These are phyloP conservation scores for Callopanchax toddi DNA, from an alignment of 2,113 vertebrate genomes.

Conservation along the genomic window DNA sequence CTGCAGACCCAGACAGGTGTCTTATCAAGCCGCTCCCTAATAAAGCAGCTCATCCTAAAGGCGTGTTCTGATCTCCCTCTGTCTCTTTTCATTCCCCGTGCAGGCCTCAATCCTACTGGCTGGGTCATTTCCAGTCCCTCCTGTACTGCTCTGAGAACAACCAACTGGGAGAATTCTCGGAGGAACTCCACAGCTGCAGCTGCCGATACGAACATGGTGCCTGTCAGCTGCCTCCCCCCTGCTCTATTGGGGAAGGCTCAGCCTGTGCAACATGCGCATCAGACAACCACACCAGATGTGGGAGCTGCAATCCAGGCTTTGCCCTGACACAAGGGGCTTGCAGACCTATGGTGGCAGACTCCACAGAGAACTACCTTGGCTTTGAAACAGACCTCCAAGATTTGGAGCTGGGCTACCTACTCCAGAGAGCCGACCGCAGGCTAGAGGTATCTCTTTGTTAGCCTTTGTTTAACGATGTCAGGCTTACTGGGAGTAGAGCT, in stretches of 20 bases:
- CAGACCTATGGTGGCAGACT: conserved; percentile 92
- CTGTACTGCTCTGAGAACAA: conserved; percentile 97
- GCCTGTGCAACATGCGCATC: conserved; percentile 86
- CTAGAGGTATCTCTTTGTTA: conserved; percentile 80
- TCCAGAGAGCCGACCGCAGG: conserved; percentile 90
- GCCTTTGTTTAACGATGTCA: conserved; percentile 34
- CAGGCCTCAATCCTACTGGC: conserved; percentile 92
- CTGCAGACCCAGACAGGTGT: conserved; percentile 26
- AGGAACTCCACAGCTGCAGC: conserved; percentile 91
- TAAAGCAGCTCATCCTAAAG: conserved; percentile 29
- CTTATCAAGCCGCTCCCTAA: conserved; percentile 25
- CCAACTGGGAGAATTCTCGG: conserved; percentile 91
- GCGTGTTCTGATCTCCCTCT: conserved; percentile 14
- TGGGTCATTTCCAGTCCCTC: conserved; percentile 92
- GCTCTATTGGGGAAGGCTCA: conserved; percentile 84
- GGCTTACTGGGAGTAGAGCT: conserved; percentile 9
- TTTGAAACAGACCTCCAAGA: conserved; percentile 97
- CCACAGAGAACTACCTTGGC: conserved; percentile 94
- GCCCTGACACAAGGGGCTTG: conserved; percentile 89
- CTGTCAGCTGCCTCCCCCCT: conserved; percentile 87
- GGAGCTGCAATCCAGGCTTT: conserved; percentile 89
- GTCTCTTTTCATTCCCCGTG: not conserved
- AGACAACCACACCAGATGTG: conserved; percentile 94
- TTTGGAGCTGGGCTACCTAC: conserved; percentile 89
- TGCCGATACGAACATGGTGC: conserved; percentile 89